Conservation (phyloP, 2,113 vertebrate species). For the Aptenodytes forsteri region DNA sequence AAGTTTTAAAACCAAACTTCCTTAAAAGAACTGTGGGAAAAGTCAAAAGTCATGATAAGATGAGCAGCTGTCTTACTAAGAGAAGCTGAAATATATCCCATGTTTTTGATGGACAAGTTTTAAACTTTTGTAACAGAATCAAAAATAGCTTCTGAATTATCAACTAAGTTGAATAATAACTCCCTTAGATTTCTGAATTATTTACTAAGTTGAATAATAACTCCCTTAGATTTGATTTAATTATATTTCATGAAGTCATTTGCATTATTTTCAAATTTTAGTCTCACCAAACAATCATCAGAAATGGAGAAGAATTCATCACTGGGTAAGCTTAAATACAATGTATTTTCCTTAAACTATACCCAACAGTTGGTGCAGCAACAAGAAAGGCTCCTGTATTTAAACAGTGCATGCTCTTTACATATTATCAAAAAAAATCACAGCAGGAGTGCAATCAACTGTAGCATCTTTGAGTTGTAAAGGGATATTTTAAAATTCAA, state of each 20-base stretch:
- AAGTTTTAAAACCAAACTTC: neutral
- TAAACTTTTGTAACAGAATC: neutral
- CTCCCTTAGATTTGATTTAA: neutral
- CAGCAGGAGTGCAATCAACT: neutral
- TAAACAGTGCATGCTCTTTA: neutral
- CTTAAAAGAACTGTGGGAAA: neutral
- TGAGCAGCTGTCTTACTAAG: neutral
- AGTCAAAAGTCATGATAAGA: neutral
- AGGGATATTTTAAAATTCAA: neutral
- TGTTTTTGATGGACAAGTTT: neutral
- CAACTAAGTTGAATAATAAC: neutral
- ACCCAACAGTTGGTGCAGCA: neutral
- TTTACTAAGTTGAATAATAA: neutral
- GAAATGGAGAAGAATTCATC: neutral
- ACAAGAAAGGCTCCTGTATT: neutral
- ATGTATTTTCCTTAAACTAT: neutral
- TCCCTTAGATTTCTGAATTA: neutral
- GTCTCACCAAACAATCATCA: neutral
- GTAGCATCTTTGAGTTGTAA: neutral
- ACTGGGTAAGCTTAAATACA: neutral
- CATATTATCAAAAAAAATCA: neutral
- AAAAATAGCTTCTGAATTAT: neutral
- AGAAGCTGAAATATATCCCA: neutral
- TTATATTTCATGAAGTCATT: neutral
- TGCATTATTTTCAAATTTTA: neutral